Evolutionary conservation across 2,797 vertebrate species (phyloP).

Genomic region (Trematomus bernacchii): DNA sequence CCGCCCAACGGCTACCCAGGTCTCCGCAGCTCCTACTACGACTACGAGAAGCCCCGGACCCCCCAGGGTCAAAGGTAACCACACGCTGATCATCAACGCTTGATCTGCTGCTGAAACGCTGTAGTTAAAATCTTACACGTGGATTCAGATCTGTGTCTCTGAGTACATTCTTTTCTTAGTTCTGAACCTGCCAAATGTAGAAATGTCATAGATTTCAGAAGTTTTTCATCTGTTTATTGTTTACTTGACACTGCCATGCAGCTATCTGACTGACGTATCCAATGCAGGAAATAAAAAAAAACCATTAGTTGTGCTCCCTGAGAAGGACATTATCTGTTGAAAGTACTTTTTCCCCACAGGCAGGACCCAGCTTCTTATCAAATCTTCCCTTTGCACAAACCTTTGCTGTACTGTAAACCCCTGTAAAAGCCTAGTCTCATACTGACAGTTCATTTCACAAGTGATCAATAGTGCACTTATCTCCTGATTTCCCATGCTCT

Average conservation of each 20-base stretch:
- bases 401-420: constrained; percentile 38
- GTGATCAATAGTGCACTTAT: constrained; percentile 49
- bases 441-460: constrained; percentile 59
- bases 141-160: background rate
- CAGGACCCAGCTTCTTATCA: constrained; percentile 54
- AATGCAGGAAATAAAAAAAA: background rate
- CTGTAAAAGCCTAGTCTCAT: constrained; percentile 27
- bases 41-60: constrained; percentile 89
- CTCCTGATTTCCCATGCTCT: constrained; percentile 39
- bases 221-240: background rate
- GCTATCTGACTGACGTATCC: constrained; percentile 9
- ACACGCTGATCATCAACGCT: constrained; percentile 16
- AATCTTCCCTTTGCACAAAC: constrained; percentile 33
- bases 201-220: background rate
- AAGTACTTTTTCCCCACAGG: constrained; percentile 10
- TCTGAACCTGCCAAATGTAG: background rate
- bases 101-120: background rate
- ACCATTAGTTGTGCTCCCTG: background rate
- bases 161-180: constrained; percentile 18
- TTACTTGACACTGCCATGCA: background rate
- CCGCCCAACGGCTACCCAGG: constrained; percentile 88
- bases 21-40: constrained; percentile 83
- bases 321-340: constrained; percentile 38
- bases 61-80: constrained; percentile 93
- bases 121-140: background rate